phyloP scores from a whole-genome alignment of 2,888 invertebrate genomes.

The Mesorhabditis belari region DNA sequence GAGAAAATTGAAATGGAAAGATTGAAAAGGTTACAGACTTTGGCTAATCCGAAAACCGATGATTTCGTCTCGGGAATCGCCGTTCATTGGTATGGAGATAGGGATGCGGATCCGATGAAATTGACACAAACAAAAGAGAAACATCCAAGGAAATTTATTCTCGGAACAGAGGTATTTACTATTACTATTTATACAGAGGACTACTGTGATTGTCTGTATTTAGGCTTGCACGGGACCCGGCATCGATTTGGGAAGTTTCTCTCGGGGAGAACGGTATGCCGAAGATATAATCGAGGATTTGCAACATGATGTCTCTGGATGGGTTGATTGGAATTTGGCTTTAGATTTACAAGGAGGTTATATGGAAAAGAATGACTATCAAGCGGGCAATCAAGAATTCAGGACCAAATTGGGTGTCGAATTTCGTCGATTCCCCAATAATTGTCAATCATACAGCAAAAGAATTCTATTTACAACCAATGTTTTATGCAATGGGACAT shows the following conservation, averaged over 20 bases:
- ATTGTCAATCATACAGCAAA: constrained; percentile 58
- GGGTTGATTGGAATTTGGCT: constrained; percentile 85
- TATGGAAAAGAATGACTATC: no score
- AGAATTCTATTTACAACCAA: constrained; percentile 81
- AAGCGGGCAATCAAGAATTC: no score
- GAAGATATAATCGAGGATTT: constrained; percentile 63
- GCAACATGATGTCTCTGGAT: constrained; percentile 70
- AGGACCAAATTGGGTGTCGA: constrained; percentile 77
- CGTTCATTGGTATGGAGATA: constrained; percentile 73
- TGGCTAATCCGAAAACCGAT: constrained; percentile 46
- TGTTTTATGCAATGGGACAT: constrained; percentile 78
- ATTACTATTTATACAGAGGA: background rate
- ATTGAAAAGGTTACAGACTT: constrained; percentile 43
- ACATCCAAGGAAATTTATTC: constrained; percentile 67
- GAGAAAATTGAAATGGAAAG: background rate
- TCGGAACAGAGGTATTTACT: constrained; percentile 70
- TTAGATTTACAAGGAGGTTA: constrained; percentile 68
- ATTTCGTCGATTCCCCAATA: constrained; percentile 75
- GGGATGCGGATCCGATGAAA: constrained; percentile 58
- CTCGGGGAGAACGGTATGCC: constrained; percentile 67
- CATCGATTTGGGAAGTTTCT: constrained; percentile 55
- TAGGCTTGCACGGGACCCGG: constrained; percentile 42
- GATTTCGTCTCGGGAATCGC: constrained; percentile 67
- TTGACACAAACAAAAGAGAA: constrained; percentile 62
- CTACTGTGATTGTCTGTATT: constrained; percentile 1